Evolutionary conservation across 2,113 vertebrate genomes (phyloP), one percentile per base, ranked within the genome.

Genomic region (Eulemur macaco): DNA sequence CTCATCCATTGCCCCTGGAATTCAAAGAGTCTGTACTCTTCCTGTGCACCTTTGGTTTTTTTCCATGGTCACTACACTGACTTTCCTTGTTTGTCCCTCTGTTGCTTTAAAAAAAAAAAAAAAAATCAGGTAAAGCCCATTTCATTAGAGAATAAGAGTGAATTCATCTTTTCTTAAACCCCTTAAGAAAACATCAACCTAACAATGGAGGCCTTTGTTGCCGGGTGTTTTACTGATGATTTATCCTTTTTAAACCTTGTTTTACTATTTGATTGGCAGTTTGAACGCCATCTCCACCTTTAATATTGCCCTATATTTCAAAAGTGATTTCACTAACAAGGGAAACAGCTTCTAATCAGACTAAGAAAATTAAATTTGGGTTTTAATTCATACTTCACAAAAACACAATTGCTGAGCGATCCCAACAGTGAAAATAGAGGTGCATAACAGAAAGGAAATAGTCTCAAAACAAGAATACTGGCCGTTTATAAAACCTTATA

Each of bases 401-500:
- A 96, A 95, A 54, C 66, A 56, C 10, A 8, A 50, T 94, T 86
- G 45, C 45, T 60, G 45, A 82, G 12, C 73, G 69, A 95, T 56
- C 60, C 42, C 37, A 37, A 25, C 7, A n/a, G 52, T 64, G 47
- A 97, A 84, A 60, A 15, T 27, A 56, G 42, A 85, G 29, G 45
- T 58, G 78, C 42, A 42, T 23, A 86, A 89, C 27, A 23, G 58
- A 87, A 94, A 92, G 94, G 90, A 92, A 96, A 97, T 73, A 20
- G 80, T 82, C 92, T 92, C 66, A 77, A 90, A 97, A 92, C 39
- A 96, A 84, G 83, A 77, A 95, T 71, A 39, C 81, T 45, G 71
- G 94, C 13, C 20, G 3, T 97, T 96, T 97, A 95, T 87, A 89
- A 96, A 97, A 96, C 89, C 54, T 96, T 92, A 78, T 14, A 66